Evolutionary conservation across 2,797 vertebrate species (phyloP).

Genomic region (Pseudomugil gertrudae): DNA sequence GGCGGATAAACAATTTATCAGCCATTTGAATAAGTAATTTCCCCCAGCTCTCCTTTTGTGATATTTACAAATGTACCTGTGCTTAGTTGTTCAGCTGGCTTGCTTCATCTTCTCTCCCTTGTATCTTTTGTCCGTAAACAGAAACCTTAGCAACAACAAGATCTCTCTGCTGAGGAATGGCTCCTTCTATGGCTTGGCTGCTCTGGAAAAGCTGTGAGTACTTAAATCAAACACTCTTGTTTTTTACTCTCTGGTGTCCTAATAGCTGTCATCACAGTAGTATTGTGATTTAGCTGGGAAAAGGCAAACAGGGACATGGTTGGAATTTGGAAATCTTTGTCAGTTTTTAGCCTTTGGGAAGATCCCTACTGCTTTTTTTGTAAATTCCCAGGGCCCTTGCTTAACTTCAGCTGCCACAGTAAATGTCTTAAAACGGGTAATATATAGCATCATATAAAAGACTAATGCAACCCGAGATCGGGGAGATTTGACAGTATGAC

Average conservation of each 20-base stretch:
- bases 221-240: slow-evolving; percentile 57
- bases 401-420: slow-evolving; percentile 49
- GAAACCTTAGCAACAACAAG: slow-evolving; percentile 91
- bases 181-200: slow-evolving; percentile 86
- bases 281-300: slow-evolving; percentile 8
- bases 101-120: slow-evolving; percentile 38
- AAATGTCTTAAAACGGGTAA: slow-evolving; percentile 56
- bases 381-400: slow-evolving; percentile 24
- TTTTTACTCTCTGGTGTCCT: slow-evolving; percentile 54
- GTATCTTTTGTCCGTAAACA: slow-evolving; percentile 62
- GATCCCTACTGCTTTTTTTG: slow-evolving; percentile 16
- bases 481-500: slow-evolving; percentile 40
- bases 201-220: slow-evolving; percentile 93
- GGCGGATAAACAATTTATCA: slow-evolving; percentile 59
- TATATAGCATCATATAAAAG: slow-evolving; percentile 41
- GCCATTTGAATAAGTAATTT: slow-evolving; percentile 52
- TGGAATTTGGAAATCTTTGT: slow-evolving; percentile 40
- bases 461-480: slow-evolving; percentile 37
- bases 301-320: slow-evolving; percentile 23
- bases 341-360: slow-evolving; percentile 30
- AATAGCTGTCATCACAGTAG: slow-evolving; percentile 50
- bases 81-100: slow-evolving; percentile 22
- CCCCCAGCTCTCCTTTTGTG: slow-evolving; percentile 34
- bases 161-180: slow-evolving; percentile 86
- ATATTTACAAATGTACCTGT: slow-evolving; percentile 35